Evolutionary conservation across 2,888 invertebrate species (phyloP).

Genomic region (Brachycybe producta): DNA sequence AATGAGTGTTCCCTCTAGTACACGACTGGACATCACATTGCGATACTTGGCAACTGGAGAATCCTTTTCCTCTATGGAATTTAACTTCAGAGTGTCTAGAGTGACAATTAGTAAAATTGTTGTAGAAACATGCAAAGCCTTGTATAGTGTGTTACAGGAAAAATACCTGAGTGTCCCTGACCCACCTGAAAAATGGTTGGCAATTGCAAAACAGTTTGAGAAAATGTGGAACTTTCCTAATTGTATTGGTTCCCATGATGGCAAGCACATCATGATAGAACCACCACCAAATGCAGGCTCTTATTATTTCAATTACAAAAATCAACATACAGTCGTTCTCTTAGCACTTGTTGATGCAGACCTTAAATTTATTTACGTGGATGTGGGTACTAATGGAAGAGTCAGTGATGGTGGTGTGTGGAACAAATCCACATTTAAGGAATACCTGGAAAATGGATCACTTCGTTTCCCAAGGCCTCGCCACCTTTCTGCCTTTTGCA

Average conservation of each 20-base stretch:
- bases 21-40: too few species aligned
- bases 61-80: neutral
- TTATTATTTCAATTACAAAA: slow-evolving; percentile 22
- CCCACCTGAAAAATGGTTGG: slow-evolving; percentile 4
- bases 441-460: neutral
- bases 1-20: too few species aligned
- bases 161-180: slow-evolving; percentile 3
- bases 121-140: slow-evolving; percentile 7
- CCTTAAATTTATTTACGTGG: slow-evolving; percentile 19
- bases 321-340: slow-evolving; percentile 19
- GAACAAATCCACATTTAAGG: slow-evolving; percentile 8
- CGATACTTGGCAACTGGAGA: too few species aligned
- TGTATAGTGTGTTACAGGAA: neutral
- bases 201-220: slow-evolving; percentile 19
- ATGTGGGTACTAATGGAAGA: slow-evolving; percentile 21
- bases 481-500: slow-evolving; percentile 21
- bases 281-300: slow-evolving; percentile 18
- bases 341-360: slow-evolving; percentile 22
- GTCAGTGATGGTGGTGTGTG: slow-evolving; percentile 21
- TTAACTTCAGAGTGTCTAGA: neutral
- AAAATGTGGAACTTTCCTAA: slow-evolving; percentile 22
- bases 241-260: slow-evolving; percentile 21
- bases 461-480: slow-evolving; percentile 1
- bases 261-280: slow-evolving; percentile 21
- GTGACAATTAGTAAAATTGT: slow-evolving; percentile 3